These are phyloP conservation scores for Trichogramma pretiosum DNA, from an alignment of 1,140 invertebrate genomes.

Conservation along the genomic window DNA sequence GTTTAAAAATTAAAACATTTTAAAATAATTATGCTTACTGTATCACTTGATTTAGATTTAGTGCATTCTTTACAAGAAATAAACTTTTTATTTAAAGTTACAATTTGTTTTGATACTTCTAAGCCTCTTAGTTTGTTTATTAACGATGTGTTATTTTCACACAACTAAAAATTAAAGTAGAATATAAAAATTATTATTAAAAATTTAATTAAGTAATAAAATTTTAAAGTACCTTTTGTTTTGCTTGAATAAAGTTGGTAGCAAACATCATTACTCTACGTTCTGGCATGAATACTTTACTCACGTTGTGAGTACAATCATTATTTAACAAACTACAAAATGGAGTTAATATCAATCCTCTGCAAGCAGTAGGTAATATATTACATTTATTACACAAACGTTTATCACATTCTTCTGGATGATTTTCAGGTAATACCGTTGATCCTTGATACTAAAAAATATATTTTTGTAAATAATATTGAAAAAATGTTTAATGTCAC, in stretches of 20 bases:
- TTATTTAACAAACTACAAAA: constrained; percentile 4
- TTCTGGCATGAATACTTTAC: not conserved
- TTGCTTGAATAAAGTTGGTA: constrained; percentile 4
- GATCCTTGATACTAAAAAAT: constrained; percentile 5
- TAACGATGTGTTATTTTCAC: too few species aligned
- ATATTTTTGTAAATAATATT: not conserved
- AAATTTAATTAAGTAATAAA: not conserved
- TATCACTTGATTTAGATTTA: too few species aligned
- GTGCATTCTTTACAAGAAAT: too few species aligned
- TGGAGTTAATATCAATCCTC: not conserved
- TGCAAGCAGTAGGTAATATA: not conserved
- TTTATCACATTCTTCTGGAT: not conserved
- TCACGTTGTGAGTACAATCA: constrained; percentile 9
- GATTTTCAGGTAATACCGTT: not conserved
- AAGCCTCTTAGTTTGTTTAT: too few species aligned
- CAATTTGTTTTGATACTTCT: too few species aligned
- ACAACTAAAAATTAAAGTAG: too few species aligned
- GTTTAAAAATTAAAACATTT: too few species aligned
- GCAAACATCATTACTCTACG: not conserved
- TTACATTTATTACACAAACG: too few species aligned
- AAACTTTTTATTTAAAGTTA: too few species aligned
- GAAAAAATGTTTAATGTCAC: constrained; percentile 2
- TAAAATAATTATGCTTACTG: too few species aligned
- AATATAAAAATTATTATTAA: not conserved
- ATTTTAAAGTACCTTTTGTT: constrained; percentile 5